Evolutionary conservation across 1,140 invertebrate species (phyloP), one percentile per base, ranked within the genome.

Genomic region (Tetragnatha versicolor): DNA sequence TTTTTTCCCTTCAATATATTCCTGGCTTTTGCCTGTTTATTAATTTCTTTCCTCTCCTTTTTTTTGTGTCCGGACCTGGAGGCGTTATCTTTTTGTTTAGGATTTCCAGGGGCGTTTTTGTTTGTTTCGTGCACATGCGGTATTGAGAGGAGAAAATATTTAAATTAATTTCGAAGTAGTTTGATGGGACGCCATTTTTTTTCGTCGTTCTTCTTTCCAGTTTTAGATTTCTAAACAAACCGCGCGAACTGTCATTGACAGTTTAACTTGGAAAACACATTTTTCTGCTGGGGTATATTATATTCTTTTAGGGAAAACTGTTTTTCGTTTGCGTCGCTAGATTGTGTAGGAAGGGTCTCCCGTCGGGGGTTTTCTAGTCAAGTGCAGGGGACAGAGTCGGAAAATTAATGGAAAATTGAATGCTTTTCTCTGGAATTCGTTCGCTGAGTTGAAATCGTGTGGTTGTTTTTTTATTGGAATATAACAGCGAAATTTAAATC

Each of bases 101-200:
- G 42, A 29, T 45, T 66, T 42, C 29, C 33, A 27, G 31, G 17
- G 42, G 25, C 29, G n/a, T 68, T 68, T 68, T 31, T 29, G 39
- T 33, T 35, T 39, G 20, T 25, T 33, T 68, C 12, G 33, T 14
- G 25, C 25, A 35, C 47, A 70, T 53, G 22, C 31, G 47, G 47
- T 70, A 70, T 70, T 39, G 47, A 70, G 68, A 70, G 68, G 49
- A 37, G 31, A 70, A 51, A 65, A 65, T 65, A 65, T 65, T 65
- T 65, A 65, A 65, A 65, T 65, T 65, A 65, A 65, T 65, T 65
- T 65, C 61, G 29, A 65, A 65, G n/a, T n/a, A n/a, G 35, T 65
- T 65, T 42, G 61, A 75, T 47, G 51, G 49, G 25, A 53, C 25
- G 42, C n/a, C 10, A 53, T 65, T 65, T 65, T 75, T 63, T n/a